These are phyloP conservation scores for Phlogophora meticulosa DNA, from an alignment of 2,888 invertebrate species.

Conservation along the genomic window DNA sequence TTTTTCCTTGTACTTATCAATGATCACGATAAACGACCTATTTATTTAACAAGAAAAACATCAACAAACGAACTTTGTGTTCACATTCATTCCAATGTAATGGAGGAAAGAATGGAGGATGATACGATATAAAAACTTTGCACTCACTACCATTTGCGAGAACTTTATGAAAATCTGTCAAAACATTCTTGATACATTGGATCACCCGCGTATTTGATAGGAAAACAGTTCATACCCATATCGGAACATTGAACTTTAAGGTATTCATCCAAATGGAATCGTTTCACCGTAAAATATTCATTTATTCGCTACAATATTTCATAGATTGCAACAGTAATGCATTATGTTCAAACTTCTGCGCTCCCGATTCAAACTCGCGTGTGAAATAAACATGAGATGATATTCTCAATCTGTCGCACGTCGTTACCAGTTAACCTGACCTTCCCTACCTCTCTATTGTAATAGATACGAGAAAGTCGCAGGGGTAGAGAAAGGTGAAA, in stretches of 20 bases:
- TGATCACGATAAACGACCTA: slow-evolving; percentile 13
- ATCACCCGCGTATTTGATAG: slow-evolving; percentile 39
- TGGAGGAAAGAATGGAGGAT: background rate
- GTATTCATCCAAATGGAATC: slow-evolving; percentile 52
- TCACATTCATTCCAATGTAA: background rate
- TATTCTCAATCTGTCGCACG: slow-evolving; percentile 85
- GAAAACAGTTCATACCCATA: slow-evolving; percentile 29
- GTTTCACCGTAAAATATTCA: slow-evolving; percentile 74
- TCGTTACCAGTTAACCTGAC: slow-evolving; percentile 72
- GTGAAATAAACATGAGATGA: slow-evolving; percentile 88
- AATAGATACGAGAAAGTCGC: background rate
- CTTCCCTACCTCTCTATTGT: slow-evolving; percentile 48
- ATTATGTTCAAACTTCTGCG: slow-evolving; percentile 75
- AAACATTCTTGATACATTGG: slow-evolving; percentile 39
- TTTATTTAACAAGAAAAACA: slow-evolving; percentile 2
- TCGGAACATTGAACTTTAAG: slow-evolving; percentile 25
- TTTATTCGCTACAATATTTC: slow-evolving; percentile 79
- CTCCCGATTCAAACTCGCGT: slow-evolving; percentile 80
- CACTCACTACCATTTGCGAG: slow-evolving; percentile 17
- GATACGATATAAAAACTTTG: slow-evolving; percentile 43
- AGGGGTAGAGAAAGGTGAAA: slow-evolving; percentile 2
- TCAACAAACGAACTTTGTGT: slow-evolving; percentile 16
- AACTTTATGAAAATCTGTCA: slow-evolving; percentile 24
- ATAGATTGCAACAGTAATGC: slow-evolving; percentile 80
- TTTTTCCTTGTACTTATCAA: slow-evolving; percentile 17